Evolutionary conservation across 92 coral and sea anemone genomes (phyloP), one percentile per base, ranked within the genome.

Genomic region (Desmophyllum pertusum): DNA sequence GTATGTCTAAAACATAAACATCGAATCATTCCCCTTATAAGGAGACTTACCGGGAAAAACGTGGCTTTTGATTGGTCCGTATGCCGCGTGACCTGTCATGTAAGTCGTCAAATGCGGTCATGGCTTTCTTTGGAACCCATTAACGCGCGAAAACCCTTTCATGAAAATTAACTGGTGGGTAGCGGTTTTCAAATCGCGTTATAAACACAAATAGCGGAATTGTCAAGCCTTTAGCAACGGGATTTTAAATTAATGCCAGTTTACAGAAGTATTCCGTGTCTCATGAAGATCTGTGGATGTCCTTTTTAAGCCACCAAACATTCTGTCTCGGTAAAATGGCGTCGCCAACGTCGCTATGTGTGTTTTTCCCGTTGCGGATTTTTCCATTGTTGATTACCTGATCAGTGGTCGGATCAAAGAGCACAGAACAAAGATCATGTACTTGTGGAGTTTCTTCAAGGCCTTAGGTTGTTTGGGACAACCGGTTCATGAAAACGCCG

Each of bases 361-460:
- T 25, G 76, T 6, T 46, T 39, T 59, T 77, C 1, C 3, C 73
- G 19, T 2, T 3, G 39, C 17, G 37, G 48, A 5, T 45, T 66
- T 11, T 35, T 36, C 30, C 23, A 11, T 38, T 67, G 76, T 40
- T 72, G 71, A 25, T 82, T 13, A 70, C 57, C 17, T 72, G 86
- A 82, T 73, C 78, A 21, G n/a, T 51, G 63, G 65, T 38, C 63
- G 40, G 79, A 72, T 82, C 86, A 82, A 82, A 72, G 77, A 72
- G 57, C 77, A 72, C 77, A 82, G 72, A 72, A 23, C 70, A 82
- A 72, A 55, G 86, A 72, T 73, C 79, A 82, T 82, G 86, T 25
- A 57, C 3, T 27, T 82, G 14, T 82, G 78, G 86, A 71, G 41
- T 53, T 72, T 82, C 43, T 55, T 82, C 19, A 82, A 73, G 70